A percentile compares a stretch with the other conserved stretches of the same genome.
These are phyloP conservation scores for Microhierax caerulescens DNA, from an alignment of 2,797 vertebrate genomes.

Conservation along the genomic window DNA sequence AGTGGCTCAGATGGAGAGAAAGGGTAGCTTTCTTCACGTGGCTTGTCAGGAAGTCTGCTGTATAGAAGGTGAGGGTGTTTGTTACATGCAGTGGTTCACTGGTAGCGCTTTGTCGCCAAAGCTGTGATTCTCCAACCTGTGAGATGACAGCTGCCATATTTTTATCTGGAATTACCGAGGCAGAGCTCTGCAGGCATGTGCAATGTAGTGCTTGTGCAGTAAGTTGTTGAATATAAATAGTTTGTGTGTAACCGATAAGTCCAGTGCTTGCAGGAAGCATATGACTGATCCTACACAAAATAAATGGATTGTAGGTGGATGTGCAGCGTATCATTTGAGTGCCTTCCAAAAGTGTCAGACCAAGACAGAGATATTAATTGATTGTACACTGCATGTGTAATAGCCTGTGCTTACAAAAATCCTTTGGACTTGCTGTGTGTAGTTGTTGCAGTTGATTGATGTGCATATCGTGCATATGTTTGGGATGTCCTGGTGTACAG, in stretches of 20 bases:
- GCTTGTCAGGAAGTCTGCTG: background rate
- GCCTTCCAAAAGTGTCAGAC: background rate
- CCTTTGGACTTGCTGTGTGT: rapidly evolving
- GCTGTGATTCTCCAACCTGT: background rate
- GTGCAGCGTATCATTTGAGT: background rate
- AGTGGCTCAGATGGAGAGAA: background rate
- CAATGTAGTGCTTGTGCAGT: background rate
- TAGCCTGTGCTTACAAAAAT: background rate
- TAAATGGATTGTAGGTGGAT: background rate
- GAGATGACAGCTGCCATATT: background rate
- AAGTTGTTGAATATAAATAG: background rate
- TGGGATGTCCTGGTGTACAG: rapidly evolving
- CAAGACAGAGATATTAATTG: background rate
- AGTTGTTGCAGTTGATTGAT: background rate
- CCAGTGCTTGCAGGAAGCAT: background rate
- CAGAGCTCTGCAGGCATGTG: background rate
- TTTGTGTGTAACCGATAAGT: background rate
- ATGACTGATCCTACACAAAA: background rate
- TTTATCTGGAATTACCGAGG: background rate
- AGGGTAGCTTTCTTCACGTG: background rate
- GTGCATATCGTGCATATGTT: rapidly evolving
- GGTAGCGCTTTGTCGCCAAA: background rate
- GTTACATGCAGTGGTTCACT: background rate
- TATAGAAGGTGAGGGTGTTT: background rate
- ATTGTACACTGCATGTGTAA: too few species aligned